phyloP scores from a whole-genome alignment of 2,797 vertebrate genomes.

The Potorous gilbertii region DNA sequence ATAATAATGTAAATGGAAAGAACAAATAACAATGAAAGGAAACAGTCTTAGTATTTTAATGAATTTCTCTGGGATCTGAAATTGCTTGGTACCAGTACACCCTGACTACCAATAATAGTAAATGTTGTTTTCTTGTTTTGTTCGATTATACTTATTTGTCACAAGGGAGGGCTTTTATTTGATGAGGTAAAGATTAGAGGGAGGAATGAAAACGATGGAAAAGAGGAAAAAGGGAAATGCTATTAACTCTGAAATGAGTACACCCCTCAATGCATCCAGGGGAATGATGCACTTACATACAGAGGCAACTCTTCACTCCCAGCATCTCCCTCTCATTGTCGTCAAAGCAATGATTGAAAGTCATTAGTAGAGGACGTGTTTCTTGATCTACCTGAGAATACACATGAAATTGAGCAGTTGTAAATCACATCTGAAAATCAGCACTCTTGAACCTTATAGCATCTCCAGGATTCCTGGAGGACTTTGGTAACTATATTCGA shows the following conservation, averaged over 20 bases:
- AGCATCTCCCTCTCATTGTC: conserved; percentile 15
- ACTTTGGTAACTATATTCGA: neutral
- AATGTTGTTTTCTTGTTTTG: neutral
- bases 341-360: neutral
- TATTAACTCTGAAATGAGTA: neutral
- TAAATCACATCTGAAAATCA: conserved; percentile 19
- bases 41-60: neutral
- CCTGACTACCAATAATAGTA: neutral
- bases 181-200: neutral
- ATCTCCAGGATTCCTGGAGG: neutral
- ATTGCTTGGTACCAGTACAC: neutral
- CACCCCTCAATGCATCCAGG: neutral
- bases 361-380: neutral
- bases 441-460: neutral
- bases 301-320: neutral
- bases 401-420: neutral
- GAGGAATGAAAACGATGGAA: neutral
- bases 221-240: neutral
- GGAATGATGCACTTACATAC: neutral
- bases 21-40: neutral
- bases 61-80: neutral
- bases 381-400: conserved; percentile 14
- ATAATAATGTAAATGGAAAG: neutral
- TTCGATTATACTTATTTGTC: neutral
- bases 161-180: neutral